Base-by-base conservation (phyloP, 2,113 vertebrate species). In the Scortum barcoo region DNA sequence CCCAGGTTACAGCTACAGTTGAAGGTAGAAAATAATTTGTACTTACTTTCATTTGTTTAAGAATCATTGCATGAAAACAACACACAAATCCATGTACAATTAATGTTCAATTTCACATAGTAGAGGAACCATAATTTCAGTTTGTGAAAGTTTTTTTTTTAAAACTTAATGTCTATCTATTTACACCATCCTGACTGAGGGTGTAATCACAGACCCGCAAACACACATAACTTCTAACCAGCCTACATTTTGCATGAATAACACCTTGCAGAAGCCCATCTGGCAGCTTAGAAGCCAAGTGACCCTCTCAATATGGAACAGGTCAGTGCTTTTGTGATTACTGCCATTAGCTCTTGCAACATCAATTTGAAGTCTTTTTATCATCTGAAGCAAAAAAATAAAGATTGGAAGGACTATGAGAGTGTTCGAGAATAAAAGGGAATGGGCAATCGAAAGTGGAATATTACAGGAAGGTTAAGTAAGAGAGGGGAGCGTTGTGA, bases 241-340 rank as follows among this genome's bases (percentile, higher is more conserved):
- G 20, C 5, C n/a, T 13, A 58, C 48, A 22, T 66, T 86, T 62
- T 78, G 72, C 44, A 80, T 75, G 48, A 71, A 85, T 76, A 68
- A 67, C 50, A 83, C 40, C 67, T 66, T 1, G 4, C 48, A 46
- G 66, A 24, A n/a, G 56, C 65, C 87, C 89, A 81, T 87, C 83
- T 89, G 83, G 83, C 77, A 80, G 58, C 40, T 48, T n/a, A 13
- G 16, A 72, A 80, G 33, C 67, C 56, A 42, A 61, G 68, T 68
- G 44, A 80, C 85, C 75, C 74, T 74, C 68, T 87, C 80, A 81
- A 74, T 83, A 77, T 74, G 62, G 70, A 83, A 63, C 68, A 86
- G 67, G 72, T 86, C 76, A 65, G 24, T 44, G 57, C 33, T 81
- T 81, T 68, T 72, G 51, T 83, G 44, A 86, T 83, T 61, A 68